Percentiles rank a stretch among this genome's conserved stretches.
Evolutionary conservation across 1,140 invertebrate species (phyloP).

Genomic region (Chlorops oryzae): DNA sequence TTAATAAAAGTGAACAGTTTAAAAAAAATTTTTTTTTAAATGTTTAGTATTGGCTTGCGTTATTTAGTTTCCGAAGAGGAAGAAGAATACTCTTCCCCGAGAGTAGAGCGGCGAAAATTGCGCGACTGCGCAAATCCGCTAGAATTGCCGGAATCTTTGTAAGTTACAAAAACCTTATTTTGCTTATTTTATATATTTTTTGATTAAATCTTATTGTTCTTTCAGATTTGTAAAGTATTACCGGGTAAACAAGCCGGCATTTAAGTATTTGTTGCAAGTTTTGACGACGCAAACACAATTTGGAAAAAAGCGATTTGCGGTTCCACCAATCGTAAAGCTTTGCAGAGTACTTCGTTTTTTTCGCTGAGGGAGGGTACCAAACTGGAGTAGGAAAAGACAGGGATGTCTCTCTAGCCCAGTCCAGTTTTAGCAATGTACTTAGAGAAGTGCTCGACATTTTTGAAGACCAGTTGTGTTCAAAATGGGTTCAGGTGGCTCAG

Average conservation of each 20-base stretch:
- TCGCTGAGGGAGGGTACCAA: conserved; percentile 10
- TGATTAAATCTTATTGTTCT: too few species aligned
- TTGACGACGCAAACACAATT: neutral
- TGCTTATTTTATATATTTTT: neutral
- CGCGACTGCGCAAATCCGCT: neutral
- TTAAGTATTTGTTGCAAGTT: conserved; percentile 3
- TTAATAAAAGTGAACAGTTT: neutral
- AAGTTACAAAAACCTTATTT: neutral
- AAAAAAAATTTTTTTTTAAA: neutral
- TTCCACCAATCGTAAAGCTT: neutral
- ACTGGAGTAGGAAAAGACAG: conserved; percentile 9
- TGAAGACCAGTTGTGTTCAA: neutral
- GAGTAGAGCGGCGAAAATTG: neutral
- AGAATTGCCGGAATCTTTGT: neutral
- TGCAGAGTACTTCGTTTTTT: conserved; percentile 1
- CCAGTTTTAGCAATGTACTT: neutral
- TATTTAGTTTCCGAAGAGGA: neutral
- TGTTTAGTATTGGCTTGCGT: neutral
- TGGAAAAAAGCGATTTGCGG: conserved; percentile 2
- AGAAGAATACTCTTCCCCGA: neutral
- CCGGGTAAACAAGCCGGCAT: conserved; percentile 4
- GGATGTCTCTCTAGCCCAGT: conserved; percentile 2
- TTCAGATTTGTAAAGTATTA: conserved; percentile 10
- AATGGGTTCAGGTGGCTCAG: neutral
- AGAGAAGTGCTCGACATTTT: neutral